Percentiles rank a stretch among this genome's conserved stretches.
Conservation (phyloP, 1,140 invertebrate genomes). For the Philopotamus ludificatus region DNA sequence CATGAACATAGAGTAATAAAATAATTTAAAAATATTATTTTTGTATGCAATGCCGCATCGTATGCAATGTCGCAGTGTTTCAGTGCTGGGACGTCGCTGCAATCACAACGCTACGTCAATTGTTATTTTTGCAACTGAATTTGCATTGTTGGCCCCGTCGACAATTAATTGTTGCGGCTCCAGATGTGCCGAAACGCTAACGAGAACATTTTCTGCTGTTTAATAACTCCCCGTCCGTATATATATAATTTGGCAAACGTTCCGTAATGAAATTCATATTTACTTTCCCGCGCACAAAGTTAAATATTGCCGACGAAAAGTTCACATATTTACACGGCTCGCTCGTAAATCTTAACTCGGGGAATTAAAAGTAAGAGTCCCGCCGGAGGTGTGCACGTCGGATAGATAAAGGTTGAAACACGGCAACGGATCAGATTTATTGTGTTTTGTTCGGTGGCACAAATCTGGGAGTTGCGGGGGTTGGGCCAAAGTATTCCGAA, state of each 20-base stretch:
- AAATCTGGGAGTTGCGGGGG: too few species aligned
- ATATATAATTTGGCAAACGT: conserved; percentile 6
- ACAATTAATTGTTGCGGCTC: background rate
- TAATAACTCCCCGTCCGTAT: background rate
- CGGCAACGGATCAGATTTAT: background rate
- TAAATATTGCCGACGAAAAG: conserved; percentile 22
- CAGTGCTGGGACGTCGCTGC: background rate
- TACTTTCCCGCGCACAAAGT: conserved; percentile 20
- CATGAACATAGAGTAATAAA: too few species aligned
- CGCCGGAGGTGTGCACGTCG: background rate
- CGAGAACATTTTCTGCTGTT: background rate
- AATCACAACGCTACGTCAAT: background rate
- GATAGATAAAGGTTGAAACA: background rate
- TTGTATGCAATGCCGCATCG: too few species aligned
- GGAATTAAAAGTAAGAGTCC: background rate
- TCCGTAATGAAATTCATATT: conserved; percentile 23
- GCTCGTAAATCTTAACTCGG: background rate
- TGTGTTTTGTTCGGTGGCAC: background rate
- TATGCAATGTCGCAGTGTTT: background rate
- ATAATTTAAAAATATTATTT: too few species aligned
- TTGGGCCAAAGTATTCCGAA: too few species aligned
- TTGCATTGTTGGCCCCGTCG: background rate
- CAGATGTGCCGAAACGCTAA: background rate
- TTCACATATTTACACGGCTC: background rate
- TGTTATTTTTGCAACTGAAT: background rate